These are phyloP conservation scores for Yoshiicerus persimilis DNA, from an alignment of 1,140 invertebrate species.

Conservation along the genomic window DNA sequence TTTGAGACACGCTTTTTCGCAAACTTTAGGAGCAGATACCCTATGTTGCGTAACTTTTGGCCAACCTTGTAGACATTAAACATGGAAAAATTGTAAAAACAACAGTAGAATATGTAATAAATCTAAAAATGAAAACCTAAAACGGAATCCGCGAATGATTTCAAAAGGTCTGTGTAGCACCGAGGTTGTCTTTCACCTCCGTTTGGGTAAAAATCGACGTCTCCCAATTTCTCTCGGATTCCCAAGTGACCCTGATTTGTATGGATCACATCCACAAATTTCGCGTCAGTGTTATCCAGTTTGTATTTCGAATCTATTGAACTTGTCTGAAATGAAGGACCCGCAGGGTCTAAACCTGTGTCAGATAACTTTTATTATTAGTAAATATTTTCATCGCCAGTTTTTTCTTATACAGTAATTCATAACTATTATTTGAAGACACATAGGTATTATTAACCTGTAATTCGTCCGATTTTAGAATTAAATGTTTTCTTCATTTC, in stretches of 20 bases:
- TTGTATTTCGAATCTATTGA: slow-evolving; percentile 69
- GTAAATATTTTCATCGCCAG: too few species aligned
- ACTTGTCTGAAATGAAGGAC: slow-evolving; percentile 67
- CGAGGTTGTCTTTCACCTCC: slow-evolving; percentile 23
- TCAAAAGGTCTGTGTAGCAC: slow-evolving; percentile 3
- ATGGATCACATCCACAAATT: slow-evolving; percentile 85
- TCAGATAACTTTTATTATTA: slow-evolving; percentile 55
- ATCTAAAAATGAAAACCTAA: neutral
- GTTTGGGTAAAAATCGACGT: slow-evolving; percentile 29
- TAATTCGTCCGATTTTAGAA: slow-evolving; percentile 57
- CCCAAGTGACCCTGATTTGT: slow-evolving; percentile 70
- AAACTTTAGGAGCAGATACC: neutral
- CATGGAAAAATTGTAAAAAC: neutral
- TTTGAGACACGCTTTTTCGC: neutral
- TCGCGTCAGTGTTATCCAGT: slow-evolving; percentile 77
- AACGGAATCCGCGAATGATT: neutral
- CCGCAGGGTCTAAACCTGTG: slow-evolving; percentile 71
- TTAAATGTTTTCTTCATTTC: slow-evolving; percentile 68
- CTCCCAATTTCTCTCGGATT: neutral
- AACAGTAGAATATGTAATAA: neutral
- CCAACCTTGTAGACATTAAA: too few species aligned
- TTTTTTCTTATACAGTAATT: neutral
- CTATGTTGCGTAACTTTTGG: too few species aligned
- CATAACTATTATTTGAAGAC: neutral
- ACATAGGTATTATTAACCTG: slow-evolving; percentile 6